Evolutionary conservation across 1,140 invertebrate genomes (phyloP).

Genomic region (Temnothorax longispinosus): DNA sequence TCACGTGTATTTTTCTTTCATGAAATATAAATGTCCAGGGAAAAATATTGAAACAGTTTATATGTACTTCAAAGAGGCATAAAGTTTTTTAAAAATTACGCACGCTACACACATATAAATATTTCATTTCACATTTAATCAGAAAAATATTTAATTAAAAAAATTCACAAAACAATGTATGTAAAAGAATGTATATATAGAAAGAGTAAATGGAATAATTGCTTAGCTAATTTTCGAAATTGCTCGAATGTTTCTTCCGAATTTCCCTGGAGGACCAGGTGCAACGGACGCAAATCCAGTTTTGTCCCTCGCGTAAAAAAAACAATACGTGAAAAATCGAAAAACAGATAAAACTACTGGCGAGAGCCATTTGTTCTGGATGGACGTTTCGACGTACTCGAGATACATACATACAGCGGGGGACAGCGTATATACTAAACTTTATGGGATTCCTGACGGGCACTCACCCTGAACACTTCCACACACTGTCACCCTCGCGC

Average conservation of each 20-base stretch:
- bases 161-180: neutral
- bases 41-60: neutral
- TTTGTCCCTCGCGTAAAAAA: neutral
- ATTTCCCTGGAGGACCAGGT: conserved; percentile 1
- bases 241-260: neutral
- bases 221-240: neutral
- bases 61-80: neutral
- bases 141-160: neutral
- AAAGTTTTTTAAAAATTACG: neutral
- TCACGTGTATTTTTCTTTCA: neutral
- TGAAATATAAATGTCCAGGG: neutral
- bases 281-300: neutral
- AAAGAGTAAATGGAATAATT: neutral
- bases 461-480: conserved; percentile 84
- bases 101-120: neutral
- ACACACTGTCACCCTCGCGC: conserved; percentile 68
- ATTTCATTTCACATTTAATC: neutral
- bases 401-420: conserved; percentile 18
- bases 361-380: conserved; percentile 26
- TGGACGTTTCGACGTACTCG: conserved; percentile 37
- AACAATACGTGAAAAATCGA: conserved; percentile 36
- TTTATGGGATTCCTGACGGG: conserved; percentile 81
- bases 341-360: conserved; percentile 10
- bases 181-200: neutral
- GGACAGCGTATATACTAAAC: conserved; percentile 37